A percentile compares a stretch with the other conserved stretches of the same genome.
Evolutionary conservation across 2,797 vertebrate species (phyloP).

Genomic region (Enteromius argenteus): DNA sequence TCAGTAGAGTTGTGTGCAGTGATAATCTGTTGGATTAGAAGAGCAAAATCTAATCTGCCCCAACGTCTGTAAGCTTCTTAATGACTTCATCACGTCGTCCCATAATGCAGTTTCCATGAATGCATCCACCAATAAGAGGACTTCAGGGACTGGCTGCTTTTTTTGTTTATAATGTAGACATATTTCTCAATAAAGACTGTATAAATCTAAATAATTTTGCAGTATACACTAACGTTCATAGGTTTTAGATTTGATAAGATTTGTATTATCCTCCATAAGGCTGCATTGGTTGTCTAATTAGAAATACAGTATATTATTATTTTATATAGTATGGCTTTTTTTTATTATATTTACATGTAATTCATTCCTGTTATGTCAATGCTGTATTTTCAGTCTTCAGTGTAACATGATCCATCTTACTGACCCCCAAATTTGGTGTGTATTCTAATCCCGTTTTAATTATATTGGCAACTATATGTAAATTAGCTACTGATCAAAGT

Average conservation of each 20-base stretch:
- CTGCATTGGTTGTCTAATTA: neutral
- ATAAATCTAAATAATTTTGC: neutral
- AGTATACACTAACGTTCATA: neutral
- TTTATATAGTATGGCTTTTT: neutral
- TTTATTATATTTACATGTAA: neutral
- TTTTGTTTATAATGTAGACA: conserved; percentile 29
- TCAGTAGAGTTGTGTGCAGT: conserved; percentile 72
- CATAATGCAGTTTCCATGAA: conserved; percentile 73
- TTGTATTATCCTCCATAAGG: neutral
- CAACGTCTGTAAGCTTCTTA: conserved; percentile 84
- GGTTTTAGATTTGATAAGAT: neutral
- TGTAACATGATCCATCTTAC: neutral
- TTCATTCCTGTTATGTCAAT: neutral
- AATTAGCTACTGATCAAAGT: neutral
- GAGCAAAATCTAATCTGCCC: conserved; percentile 83
- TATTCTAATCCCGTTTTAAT: neutral
- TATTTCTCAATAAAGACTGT: neutral
- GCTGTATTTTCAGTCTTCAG: neutral
- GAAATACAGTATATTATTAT: neutral
- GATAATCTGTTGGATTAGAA: conserved; percentile 85
- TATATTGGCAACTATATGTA: neutral
- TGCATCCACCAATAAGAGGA: conserved; percentile 68
- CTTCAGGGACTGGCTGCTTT: conserved; percentile 54
- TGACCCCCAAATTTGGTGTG: neutral
- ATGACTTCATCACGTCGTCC: conserved; percentile 77